Evolutionary conservation across 2,113 vertebrate species (phyloP), one percentile per base, ranked within the genome.

Genomic region (Eclectus roratus): DNA sequence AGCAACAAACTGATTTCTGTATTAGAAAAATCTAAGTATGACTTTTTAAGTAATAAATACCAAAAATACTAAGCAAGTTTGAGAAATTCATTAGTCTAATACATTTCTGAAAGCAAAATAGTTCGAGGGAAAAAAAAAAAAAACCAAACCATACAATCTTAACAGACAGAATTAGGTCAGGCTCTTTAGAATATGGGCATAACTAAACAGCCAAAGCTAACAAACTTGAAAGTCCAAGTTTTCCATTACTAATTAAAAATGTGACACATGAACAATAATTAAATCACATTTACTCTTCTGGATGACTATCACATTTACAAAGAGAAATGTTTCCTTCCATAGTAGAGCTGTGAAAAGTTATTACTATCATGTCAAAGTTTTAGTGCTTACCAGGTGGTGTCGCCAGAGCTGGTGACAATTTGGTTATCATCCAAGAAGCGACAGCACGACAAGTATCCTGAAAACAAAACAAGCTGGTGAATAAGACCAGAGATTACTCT

Each of bases 391-490:
- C 99, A 99, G 97, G 98, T 99, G 98, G 99, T 99, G 98, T 99
- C 99, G 80, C 99, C 99, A 98, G 99, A 99, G 98, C 99, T 99
- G 93, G 99, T 99, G 95, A 99, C 98, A 47, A 99, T 99, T 98
- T 99, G 99, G 98, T 99, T 99, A 98, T 99, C 99, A 97, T 99
- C 99, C 98, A 99, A 98, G 97, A 99, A 99, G 94, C 99, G 99
- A 98, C 99, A 99, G 97, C 99, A 99, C 95, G 99, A 99, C 98
- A 99, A 98, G 97, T 99, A 99, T 96, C 99, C 99, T 99, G 96
- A 46, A 82, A 94, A 87, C 56, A 97, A 46, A 53, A 94, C 5
- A 66, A 49, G 49, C 11, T 70, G 47, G 44, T 82, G 69, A 66
- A 13, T 53, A 60, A 88, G 41, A 44, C 20, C 14, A 50, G n/a